Evolutionary conservation across 2,797 vertebrate species (phyloP).

Genomic region (Luscinia megarhynchos): DNA sequence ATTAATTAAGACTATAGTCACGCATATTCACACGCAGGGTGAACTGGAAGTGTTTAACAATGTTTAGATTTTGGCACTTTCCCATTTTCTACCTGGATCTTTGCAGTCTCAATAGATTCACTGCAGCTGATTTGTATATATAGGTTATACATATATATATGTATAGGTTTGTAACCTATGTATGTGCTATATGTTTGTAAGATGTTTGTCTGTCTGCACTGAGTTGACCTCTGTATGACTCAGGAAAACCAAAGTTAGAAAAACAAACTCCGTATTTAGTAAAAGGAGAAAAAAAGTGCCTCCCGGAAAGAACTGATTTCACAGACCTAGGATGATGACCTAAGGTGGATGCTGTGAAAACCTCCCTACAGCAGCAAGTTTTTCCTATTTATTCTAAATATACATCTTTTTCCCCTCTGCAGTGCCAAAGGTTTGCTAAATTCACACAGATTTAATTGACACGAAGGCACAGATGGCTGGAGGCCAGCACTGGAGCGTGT

Average conservation of each 20-base stretch:
- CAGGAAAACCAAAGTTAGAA: slow-evolving; percentile 49
- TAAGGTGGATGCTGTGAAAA: slow-evolving; percentile 44
- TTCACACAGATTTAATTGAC: background rate
- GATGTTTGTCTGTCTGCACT: background rate
- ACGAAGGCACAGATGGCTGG: background rate
- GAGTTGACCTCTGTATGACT: background rate
- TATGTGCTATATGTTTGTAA: background rate
- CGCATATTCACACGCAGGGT: background rate
- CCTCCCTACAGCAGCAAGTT: background rate
- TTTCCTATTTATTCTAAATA: slow-evolving; percentile 49
- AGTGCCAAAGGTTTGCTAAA: slow-evolving; percentile 23
- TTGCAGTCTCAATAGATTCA: background rate
- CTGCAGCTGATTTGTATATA: background rate
- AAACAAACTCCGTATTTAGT: slow-evolving; percentile 45
- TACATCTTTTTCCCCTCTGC: background rate
- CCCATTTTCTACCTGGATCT: background rate
- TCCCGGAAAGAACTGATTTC: slow-evolving; percentile 9
- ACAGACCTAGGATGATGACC: background rate
- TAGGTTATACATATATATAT: too few relatives aligned
- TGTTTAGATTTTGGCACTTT: background rate
- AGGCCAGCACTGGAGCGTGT: background rate
- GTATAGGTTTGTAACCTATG: background rate
- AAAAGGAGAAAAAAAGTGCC: slow-evolving; percentile 24
- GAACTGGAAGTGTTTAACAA: background rate
- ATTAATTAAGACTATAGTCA: background rate